Evolutionary conservation across 2,888 invertebrate species (phyloP).

Genomic region (Parnassius smintheus): DNA sequence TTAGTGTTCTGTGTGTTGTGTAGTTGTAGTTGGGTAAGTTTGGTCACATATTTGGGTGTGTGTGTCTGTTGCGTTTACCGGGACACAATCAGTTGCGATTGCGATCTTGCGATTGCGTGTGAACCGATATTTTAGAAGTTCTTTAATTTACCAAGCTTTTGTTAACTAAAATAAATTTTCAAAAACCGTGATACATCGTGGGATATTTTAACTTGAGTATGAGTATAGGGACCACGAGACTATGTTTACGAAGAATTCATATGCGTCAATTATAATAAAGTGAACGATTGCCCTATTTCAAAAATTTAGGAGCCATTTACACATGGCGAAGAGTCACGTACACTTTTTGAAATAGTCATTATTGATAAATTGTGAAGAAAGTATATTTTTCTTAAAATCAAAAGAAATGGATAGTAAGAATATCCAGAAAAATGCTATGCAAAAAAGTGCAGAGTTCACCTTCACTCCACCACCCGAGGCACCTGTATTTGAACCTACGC

Average conservation of each 20-base stretch:
- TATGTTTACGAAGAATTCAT: constrained; percentile 17
- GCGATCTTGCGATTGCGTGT: constrained; percentile 21
- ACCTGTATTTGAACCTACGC: constrained; percentile 86
- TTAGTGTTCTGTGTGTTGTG: too few species aligned
- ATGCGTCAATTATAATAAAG: constrained; percentile 23
- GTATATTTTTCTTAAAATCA: constrained; percentile 22
- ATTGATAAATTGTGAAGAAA: constrained; percentile 26
- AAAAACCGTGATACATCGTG: constrained; percentile 1
- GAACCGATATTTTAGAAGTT: constrained; percentile 9
- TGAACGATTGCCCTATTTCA: constrained; percentile 15
- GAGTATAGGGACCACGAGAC: not conserved
- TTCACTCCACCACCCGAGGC: constrained; percentile 83
- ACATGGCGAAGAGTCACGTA: constrained; percentile 79
- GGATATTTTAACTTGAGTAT: constrained; percentile 5
- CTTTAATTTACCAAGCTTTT: constrained; percentile 9
- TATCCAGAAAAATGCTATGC: constrained; percentile 79
- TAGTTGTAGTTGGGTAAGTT: too few species aligned
- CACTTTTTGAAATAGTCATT: constrained; percentile 42
- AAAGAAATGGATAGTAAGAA: constrained; percentile 70
- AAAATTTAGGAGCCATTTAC: constrained; percentile 72
- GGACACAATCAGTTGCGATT: constrained; percentile 15
- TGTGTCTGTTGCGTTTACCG: constrained; percentile 18
- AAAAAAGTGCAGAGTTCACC: constrained; percentile 74
- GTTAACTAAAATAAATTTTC: constrained; percentile 6
- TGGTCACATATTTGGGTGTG: constrained; percentile 1